Evolutionary conservation across 2,888 invertebrate genomes (phyloP).

Genomic region (Drosophila anomalata): DNA sequence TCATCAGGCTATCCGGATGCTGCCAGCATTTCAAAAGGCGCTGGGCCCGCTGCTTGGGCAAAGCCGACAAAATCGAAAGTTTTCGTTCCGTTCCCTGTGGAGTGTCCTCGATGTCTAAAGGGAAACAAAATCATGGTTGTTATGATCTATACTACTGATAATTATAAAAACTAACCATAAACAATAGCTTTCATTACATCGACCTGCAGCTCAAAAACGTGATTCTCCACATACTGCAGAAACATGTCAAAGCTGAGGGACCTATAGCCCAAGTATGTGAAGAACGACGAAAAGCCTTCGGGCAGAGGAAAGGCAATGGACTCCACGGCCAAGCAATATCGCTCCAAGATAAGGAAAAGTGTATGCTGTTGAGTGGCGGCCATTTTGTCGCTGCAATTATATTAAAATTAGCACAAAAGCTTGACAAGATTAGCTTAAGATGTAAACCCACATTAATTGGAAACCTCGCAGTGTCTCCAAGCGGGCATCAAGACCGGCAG

Average conservation of each 20-base stretch:
- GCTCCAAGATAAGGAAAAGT: conserved; percentile 91
- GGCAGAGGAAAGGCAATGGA: conserved; percentile 92
- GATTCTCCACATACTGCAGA: conserved; percentile 92
- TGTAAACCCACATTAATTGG: conserved; percentile 88
- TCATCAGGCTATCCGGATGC: conserved; percentile 90
- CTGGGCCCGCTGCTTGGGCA: conserved; percentile 91
- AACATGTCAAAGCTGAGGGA: conserved; percentile 91
- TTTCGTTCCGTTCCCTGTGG: conserved; percentile 88
- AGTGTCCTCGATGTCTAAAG: conserved; percentile 84
- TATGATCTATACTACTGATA: too few species aligned
- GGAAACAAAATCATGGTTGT: conserved; percentile 19
- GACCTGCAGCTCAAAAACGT: conserved; percentile 93
- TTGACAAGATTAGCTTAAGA: neutral
- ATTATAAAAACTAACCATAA: conserved; percentile 85
- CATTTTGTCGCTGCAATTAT: conserved; percentile 88
- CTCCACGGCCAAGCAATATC: conserved; percentile 91
- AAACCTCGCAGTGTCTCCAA: conserved; percentile 91
- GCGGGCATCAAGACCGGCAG: conserved; percentile 88
- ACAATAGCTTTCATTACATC: conserved; percentile 94
- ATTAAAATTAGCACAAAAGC: neutral
- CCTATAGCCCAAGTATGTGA: conserved; percentile 93
- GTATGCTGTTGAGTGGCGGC: conserved; percentile 88
- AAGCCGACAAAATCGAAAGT: conserved; percentile 88
- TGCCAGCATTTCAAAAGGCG: conserved; percentile 91
- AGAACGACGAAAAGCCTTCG: conserved; percentile 94